A percentile compares a stretch with the other conserved stretches of the same genome.
Conservation (phyloP, 1,140 invertebrate species). For the Bicyclus anynana region DNA sequence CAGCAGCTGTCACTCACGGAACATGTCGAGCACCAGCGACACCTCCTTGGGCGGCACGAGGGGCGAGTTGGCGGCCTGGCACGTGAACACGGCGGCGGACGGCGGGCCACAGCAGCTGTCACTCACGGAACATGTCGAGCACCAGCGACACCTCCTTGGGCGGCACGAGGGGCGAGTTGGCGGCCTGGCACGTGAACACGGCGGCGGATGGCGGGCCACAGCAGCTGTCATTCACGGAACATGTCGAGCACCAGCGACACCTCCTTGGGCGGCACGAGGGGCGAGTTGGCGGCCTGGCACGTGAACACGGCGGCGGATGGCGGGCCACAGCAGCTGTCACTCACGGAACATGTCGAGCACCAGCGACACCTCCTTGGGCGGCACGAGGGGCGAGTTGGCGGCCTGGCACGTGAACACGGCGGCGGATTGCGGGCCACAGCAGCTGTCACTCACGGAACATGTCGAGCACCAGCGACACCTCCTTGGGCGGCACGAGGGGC, state of each 20-base stretch:
- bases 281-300: conserved; percentile 90
- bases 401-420: conserved; percentile 91
- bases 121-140: conserved; percentile 91
- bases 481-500: conserved; percentile 85
- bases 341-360: conserved; percentile 90
- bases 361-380: conserved; percentile 85
- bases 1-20: conserved; percentile 85
- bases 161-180: conserved; percentile 88
- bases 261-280: conserved; percentile 86
- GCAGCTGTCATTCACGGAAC: conserved; percentile 86
- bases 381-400: conserved; percentile 87
- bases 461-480: conserved; percentile 86
- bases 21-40: conserved; percentile 86
- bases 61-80: conserved; percentile 89
- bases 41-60: conserved; percentile 86
- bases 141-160: conserved; percentile 85
- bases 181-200: conserved; percentile 90
- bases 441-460: conserved; percentile 88
- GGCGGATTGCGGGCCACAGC: conserved; percentile 86
- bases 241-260: conserved; percentile 87
- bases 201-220: conserved; percentile 87
- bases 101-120: conserved; percentile 83
- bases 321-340: conserved; percentile 83
- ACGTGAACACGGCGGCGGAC: conserved; percentile 89
- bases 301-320: conserved; percentile 89